phyloP scores from a whole-genome alignment of 1,140 invertebrate genomes.

The Holotrichia oblita region DNA sequence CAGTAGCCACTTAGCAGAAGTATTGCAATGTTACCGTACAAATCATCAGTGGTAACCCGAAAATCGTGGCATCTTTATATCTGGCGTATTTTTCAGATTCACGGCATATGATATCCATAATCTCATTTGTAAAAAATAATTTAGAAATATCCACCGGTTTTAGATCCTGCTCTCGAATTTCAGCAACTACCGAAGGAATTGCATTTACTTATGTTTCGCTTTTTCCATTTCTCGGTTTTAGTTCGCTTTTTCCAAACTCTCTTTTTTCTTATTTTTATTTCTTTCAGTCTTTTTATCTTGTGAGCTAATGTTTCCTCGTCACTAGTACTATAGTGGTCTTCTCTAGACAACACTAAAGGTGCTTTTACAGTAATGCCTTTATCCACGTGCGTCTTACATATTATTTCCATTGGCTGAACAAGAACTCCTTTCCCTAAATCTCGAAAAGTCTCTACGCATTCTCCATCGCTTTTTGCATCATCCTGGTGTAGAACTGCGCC shows the following conservation, averaged over 20 bases:
- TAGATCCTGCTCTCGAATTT: background rate
- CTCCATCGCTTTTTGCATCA: background rate
- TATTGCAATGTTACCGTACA: slow-evolving; percentile 38
- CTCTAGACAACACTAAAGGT: background rate
- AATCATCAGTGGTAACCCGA: slow-evolving; percentile 4
- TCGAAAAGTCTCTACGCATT: background rate
- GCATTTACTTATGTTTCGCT: background rate
- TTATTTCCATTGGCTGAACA: slow-evolving; percentile 5
- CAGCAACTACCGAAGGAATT: background rate
- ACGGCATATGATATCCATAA: slow-evolving; percentile 5
- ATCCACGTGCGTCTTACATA: background rate
- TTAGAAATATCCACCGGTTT: slow-evolving; percentile 22
- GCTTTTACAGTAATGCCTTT: background rate
- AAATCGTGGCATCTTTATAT: slow-evolving; percentile 36
- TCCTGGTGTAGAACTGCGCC: too few relatives aligned
- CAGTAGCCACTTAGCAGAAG: slow-evolving; percentile 36
- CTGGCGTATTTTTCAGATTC: slow-evolving; percentile 18
- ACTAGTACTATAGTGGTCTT: background rate
- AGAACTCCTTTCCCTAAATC: slow-evolving; percentile 8
- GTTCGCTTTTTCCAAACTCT: background rate
- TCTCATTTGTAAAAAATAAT: slow-evolving; percentile 27
- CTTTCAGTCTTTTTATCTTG: slow-evolving; percentile 10
- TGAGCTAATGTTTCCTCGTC: too few relatives aligned
- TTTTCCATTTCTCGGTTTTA: too few relatives aligned
- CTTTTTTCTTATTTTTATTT: slow-evolving; percentile 1